Evolutionary conservation across 2,888 invertebrate genomes (phyloP), one percentile per base, ranked within the genome.

Genomic region (Mythimna lalbum): DNA sequence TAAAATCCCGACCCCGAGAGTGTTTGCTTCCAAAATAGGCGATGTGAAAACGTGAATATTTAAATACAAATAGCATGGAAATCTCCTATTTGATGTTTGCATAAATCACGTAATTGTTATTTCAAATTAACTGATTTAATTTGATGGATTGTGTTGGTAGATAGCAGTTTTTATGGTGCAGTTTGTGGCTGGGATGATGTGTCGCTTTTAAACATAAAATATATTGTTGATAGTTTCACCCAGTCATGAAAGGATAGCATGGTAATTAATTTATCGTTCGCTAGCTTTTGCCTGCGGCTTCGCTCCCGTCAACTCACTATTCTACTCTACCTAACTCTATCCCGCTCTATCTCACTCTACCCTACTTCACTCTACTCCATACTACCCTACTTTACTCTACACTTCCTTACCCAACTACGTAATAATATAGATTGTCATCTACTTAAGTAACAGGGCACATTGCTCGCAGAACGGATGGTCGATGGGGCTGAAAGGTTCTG

Each of bases 11-110:
- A 69, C 63, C 59, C 59, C 71, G 56, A 78, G 59, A 73, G 63
- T 86, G 80, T 87, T 86, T 86, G 80, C 81, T 81, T 66, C 63
- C 57, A 69, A 78, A 86, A 87, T 86, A 85, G 82, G 76, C 81
- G 69, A 76, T 76, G 80, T 75, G 63, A 81, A 84, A 79, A 69
- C 69, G 73, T 79, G 76, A 82, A 83, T 84, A 83, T 86, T 81
- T 83, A 70, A 81, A 79, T 3, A 27, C 27, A 4, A 27, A 4
- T 77, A 72, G 52, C 36, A 53, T 52, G 63, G 73, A 61, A 62
- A 75, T 76, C 69, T 77, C 73, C 59, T 61, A 68, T 68, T 65
- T 63, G 70, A 73, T 85, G 82, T 85, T 85, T 86, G 82, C 47
- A 49, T 56, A 60, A 69, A 73, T 84, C 72, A 81, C 63, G 71